A percentile compares a stretch with the other conserved stretches of the same genome.
These are phyloP conservation scores for Suricata suricatta DNA, from an alignment of 2,113 vertebrate genomes.

Conservation along the genomic window DNA sequence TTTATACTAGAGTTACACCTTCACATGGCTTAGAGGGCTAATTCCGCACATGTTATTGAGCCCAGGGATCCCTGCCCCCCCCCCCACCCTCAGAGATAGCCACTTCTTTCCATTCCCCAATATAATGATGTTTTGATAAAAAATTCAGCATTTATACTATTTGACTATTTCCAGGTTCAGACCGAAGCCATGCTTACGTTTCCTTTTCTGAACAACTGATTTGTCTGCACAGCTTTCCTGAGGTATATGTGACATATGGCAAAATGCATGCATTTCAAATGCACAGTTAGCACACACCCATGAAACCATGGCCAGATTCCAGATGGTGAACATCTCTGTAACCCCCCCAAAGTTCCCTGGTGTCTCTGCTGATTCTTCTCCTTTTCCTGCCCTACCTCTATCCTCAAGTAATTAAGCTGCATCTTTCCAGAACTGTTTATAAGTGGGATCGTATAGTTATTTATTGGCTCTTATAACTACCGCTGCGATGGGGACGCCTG, in stretches of 20 bases:
- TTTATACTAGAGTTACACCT: background rate
- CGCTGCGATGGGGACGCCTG: background rate
- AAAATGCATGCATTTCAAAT: background rate
- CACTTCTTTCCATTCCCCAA: background rate
- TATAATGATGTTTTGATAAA: background rate
- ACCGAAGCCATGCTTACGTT: background rate
- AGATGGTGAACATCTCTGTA: background rate
- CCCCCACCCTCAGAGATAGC: background rate
- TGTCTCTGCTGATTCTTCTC: background rate
- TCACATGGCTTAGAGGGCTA: background rate
- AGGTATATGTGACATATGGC: background rate
- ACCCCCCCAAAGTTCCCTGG: background rate
- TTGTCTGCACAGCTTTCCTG: background rate
- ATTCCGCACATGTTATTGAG: background rate
- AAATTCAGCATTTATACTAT: background rate
- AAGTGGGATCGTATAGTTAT: background rate
- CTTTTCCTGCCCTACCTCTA: background rate
- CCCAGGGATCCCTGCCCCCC: too few relatives aligned
- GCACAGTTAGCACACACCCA: background rate
- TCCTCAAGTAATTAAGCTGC: background rate
- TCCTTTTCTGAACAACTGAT: background rate
- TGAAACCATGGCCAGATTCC: background rate
- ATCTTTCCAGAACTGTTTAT: background rate
- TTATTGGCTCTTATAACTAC: background rate
- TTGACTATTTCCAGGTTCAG: background rate